A percentile compares a stretch with the other conserved stretches of the same genome.
phyloP scores from a whole-genome alignment of 2,113 vertebrate genomes.

The Takifugu flavidus region DNA sequence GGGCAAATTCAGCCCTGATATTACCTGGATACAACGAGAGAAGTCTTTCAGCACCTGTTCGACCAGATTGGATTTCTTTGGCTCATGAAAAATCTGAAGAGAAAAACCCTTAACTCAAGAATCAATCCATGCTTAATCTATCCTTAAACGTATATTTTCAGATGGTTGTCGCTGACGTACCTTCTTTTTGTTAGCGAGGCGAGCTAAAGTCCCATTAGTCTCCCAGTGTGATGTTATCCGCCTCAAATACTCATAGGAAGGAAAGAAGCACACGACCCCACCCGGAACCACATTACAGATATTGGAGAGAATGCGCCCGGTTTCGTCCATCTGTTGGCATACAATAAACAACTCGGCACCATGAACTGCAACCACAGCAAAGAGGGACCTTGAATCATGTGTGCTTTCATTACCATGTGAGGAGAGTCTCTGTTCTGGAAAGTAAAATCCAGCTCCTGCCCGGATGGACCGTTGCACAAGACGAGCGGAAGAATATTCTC shows the following conservation, averaged over 20 bases:
- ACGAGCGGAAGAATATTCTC: constrained; percentile 90
- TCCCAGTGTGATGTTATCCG: constrained; percentile 85
- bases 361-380: neutral
- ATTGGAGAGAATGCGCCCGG: constrained; percentile 85
- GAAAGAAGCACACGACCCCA: constrained; percentile 93
- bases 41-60: constrained; percentile 90
- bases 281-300: constrained; percentile 88
- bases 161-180: constrained; percentile 35
- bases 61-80: constrained; percentile 86
- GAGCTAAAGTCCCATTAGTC: constrained; percentile 75
- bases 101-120: neutral
- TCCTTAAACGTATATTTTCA: neutral
- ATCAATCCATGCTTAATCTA: no score
- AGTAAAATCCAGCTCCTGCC: constrained; percentile 90
- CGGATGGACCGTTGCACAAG: constrained; percentile 86
- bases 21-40: constrained; percentile 87
- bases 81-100: constrained; percentile 88
- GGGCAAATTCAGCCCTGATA: neutral
- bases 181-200: constrained; percentile 85
- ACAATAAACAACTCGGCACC: neutral
- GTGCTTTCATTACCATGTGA: constrained; percentile 71
- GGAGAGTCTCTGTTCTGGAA: constrained; percentile 87
- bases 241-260: constrained; percentile 89
- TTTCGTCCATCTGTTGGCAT: constrained; percentile 86
- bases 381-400: neutral